Conservation (phyloP, 2,888 invertebrate genomes). For the Caenorhabditis sinica region DNA sequence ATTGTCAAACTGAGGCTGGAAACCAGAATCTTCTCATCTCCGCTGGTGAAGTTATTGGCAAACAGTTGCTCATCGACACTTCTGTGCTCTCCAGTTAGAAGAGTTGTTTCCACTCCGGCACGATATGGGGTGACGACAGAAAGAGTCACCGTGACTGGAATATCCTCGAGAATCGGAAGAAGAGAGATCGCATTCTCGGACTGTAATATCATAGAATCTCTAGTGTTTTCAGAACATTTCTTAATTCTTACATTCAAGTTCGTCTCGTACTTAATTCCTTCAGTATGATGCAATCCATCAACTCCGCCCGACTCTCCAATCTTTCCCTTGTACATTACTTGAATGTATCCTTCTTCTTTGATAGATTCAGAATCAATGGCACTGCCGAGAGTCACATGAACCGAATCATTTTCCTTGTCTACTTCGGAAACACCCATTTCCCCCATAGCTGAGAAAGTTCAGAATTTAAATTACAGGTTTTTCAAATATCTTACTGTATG, state of each 20-base stretch:
- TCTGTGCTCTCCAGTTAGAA: constrained; percentile 2
- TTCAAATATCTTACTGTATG: background rate
- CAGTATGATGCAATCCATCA: constrained; percentile 7
- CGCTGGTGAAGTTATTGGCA: constrained; percentile 11
- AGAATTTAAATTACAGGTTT: background rate
- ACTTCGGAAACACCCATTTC: background rate
- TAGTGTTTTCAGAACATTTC: too few relatives aligned
- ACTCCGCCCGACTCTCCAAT: background rate
- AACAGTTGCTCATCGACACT: background rate
- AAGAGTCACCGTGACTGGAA: background rate
- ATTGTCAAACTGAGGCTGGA: background rate
- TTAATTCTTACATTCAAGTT: background rate
- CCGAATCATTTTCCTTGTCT: constrained; percentile 20
- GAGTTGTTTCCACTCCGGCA: constrained; percentile 15
- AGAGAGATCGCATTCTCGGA: background rate
- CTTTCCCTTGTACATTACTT: constrained; percentile 22
- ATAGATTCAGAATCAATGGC: constrained; percentile 1
- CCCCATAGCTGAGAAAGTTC: background rate
- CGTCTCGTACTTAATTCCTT: background rate
- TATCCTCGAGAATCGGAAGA: constrained; percentile 14
- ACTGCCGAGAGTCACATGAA: background rate
- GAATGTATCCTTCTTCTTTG: constrained; percentile 15
- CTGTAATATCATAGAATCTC: constrained; percentile 2
- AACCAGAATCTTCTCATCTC: background rate
- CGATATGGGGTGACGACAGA: constrained; percentile 10